Percentiles rank a stretch among this genome's conserved stretches.
Evolutionary conservation across 1,140 invertebrate species (phyloP).

Genomic region (Orchestia grillus): DNA sequence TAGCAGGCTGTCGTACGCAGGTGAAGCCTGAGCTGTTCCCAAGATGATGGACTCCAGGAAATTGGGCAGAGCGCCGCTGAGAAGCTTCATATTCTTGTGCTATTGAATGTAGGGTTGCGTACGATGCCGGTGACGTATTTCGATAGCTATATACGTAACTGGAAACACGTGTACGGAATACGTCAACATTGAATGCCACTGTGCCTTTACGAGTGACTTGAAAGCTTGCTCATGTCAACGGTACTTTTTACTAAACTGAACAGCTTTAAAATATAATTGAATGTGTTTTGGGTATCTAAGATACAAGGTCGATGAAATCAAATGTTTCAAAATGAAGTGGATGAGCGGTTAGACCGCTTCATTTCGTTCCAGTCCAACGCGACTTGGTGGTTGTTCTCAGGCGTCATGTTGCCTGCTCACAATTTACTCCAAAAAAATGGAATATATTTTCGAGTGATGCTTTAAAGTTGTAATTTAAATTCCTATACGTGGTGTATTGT

Average conservation of each 20-base stretch:
- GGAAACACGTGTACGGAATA: not conserved
- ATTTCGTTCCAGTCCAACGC: too few relatives aligned
- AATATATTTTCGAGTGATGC: too few relatives aligned
- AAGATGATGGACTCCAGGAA: not conserved
- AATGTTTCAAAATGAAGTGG: too few relatives aligned
- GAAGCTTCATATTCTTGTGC: not conserved
- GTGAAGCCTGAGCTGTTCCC: not conserved
- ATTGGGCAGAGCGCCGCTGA: not conserved
- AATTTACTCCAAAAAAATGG: too few relatives aligned
- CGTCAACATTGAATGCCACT: not conserved
- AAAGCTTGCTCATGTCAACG: not conserved
- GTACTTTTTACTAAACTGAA: not conserved
- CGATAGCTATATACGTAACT: not conserved
- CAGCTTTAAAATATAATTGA: not conserved
- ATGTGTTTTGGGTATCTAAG: not conserved
- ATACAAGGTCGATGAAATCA: not conserved
- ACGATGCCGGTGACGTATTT: not conserved
- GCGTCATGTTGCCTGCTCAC: too few relatives aligned
- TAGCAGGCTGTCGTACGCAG: not conserved
- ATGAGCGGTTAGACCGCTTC: too few relatives aligned
- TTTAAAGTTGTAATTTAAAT: too few relatives aligned
- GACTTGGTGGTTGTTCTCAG: too few relatives aligned
- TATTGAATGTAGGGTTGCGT: not conserved
- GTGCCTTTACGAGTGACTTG: not conserved
- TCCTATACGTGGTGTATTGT: too few relatives aligned